Evolutionary conservation across 2,888 invertebrate genomes (phyloP).

Genomic region (Prosapia bicincta): DNA sequence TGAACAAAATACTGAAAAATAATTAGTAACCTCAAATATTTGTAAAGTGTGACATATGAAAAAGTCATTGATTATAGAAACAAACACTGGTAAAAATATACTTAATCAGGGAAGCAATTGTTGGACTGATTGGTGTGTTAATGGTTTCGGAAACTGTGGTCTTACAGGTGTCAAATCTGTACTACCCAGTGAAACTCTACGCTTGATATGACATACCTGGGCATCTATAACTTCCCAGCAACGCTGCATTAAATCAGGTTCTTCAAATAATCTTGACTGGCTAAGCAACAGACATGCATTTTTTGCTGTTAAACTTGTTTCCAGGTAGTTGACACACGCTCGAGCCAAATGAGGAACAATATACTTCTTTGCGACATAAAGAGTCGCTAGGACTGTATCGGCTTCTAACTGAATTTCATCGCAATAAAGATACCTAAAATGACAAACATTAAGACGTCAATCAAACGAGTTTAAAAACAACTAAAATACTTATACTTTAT

Average conservation of each 20-base stretch:
- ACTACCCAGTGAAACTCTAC: slow-evolving; percentile 25
- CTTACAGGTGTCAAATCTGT: slow-evolving; percentile 18
- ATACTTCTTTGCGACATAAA: slow-evolving; percentile 96
- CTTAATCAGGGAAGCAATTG: slow-evolving; percentile 16
- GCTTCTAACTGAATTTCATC: slow-evolving; percentile 95
- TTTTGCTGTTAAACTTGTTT: slow-evolving; percentile 92
- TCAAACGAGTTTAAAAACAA: slow-evolving; percentile 8
- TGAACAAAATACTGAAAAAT: too few relatives aligned
- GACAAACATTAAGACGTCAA: too few relatives aligned
- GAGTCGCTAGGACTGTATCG: slow-evolving; percentile 88
- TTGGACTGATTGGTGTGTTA: slow-evolving; percentile 23
- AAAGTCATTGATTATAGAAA: too few relatives aligned
- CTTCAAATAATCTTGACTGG: slow-evolving; percentile 93
- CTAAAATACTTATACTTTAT: too few relatives aligned
- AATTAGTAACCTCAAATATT: too few relatives aligned
- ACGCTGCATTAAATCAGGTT: slow-evolving; percentile 93
- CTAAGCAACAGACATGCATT: slow-evolving; percentile 94
- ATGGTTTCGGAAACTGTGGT: slow-evolving; percentile 13
- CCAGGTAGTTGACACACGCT: slow-evolving; percentile 92
- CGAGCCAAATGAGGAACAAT: slow-evolving; percentile 91
- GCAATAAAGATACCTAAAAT: slow-evolving; percentile 88
- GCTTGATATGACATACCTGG: slow-evolving; percentile 62
- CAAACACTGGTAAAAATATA: too few relatives aligned
- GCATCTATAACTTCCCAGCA: slow-evolving; percentile 99
- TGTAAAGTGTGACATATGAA: too few relatives aligned